A percentile compares a stretch with the other conserved stretches of the same genome.
Conservation (phyloP, 2,113 vertebrate species). For the Thermophis baileyi region DNA sequence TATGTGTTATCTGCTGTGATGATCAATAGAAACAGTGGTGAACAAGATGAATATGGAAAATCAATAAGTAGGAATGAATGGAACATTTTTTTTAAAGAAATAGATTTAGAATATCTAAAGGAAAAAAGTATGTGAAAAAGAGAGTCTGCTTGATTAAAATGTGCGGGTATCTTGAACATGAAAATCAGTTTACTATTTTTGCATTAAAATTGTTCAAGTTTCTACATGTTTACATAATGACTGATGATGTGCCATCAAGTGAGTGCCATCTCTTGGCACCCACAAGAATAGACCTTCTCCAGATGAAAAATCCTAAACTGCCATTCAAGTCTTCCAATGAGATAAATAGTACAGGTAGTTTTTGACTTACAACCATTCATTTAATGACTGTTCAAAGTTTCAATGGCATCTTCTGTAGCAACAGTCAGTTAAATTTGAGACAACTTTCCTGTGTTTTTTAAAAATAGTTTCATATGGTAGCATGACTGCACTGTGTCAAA, state of each 20-base stretch:
- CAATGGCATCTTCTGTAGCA: neutral
- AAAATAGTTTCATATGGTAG: neutral
- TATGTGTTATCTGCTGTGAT: neutral
- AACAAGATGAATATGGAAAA: neutral
- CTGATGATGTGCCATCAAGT: neutral
- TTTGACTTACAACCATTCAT: neutral
- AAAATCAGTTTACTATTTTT: neutral
- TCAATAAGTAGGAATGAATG: neutral
- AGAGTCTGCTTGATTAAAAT: neutral
- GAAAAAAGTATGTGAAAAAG: neutral
- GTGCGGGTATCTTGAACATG: neutral
- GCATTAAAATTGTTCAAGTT: neutral
- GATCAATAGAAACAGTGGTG: neutral
- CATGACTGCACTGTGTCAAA: neutral
- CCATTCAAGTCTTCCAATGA: neutral
- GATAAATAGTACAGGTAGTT: neutral
- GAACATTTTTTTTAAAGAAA: neutral
- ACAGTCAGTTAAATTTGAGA: neutral
- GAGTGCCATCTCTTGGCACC: neutral
- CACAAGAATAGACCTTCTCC: neutral
- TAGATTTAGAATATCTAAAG: neutral
- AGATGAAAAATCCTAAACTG: neutral
- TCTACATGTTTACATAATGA: neutral
- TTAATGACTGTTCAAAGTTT: neutral
- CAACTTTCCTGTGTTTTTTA: neutral